phyloP scores from a whole-genome alignment of 2,797 vertebrate genomes.

The Chiloscyllium punctatum region DNA sequence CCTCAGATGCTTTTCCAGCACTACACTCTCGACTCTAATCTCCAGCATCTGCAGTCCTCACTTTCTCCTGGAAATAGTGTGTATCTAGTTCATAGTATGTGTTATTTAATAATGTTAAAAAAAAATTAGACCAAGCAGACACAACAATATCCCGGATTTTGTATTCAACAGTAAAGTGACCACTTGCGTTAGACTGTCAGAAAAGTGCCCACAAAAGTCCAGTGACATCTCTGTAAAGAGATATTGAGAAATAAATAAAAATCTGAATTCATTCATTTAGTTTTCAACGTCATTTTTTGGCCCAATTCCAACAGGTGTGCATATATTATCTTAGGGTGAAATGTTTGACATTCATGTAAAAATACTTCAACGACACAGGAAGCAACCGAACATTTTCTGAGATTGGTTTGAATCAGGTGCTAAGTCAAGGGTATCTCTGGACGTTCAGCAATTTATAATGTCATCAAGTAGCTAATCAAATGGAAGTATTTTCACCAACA shows the following conservation, averaged over 20 bases:
- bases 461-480: neutral
- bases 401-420: neutral
- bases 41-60: too few species aligned
- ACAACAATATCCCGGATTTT: neutral
- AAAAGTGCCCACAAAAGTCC: neutral
- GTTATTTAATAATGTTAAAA: neutral
- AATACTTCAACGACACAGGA: neutral
- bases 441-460: neutral
- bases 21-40: too few species aligned
- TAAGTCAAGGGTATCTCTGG: neutral
- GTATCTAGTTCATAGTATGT: neutral
- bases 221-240: neutral
- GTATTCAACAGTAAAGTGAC: neutral
- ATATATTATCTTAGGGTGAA: neutral
- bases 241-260: neutral
- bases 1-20: too few species aligned
- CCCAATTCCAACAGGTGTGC: neutral
- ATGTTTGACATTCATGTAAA: neutral
- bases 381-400: neutral
- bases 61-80: neutral
- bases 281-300: neutral
- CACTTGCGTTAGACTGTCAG: neutral
- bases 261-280: neutral
- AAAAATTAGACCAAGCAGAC: too few species aligned
- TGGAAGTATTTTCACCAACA: neutral